Base-by-base conservation (phyloP, 1,140 invertebrate genomes). In the Lineus longissimus region DNA sequence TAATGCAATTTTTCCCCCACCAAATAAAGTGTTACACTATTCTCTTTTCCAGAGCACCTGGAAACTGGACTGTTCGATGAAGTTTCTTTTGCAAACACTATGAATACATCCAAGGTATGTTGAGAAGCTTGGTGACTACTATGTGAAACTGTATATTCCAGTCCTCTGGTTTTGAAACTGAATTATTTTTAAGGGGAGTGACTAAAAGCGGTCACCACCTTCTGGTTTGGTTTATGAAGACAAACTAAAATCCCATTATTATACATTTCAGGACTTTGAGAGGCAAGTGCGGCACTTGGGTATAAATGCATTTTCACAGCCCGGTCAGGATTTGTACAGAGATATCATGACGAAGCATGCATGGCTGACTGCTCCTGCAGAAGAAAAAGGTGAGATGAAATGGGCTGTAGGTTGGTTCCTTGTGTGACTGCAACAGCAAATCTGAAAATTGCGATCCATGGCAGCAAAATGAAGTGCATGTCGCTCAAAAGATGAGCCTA, bases 261-360 rank as follows among this genome's bases (percentile, higher is more conserved):
- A n/a, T n/a, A n/a, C n/a, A n/a, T 31, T 33, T 0, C 56, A 76
- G 74, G 70, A 64, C n/a, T 76, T 76, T 76, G 70, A 71, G 54
- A 41, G 65, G 23, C 59, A 69, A 41, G 68, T 76, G 22, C 69
- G 62, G 54, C 63, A 62, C 11, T 61, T 67, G 25, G 67, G 67
- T 15, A 36, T 55, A 29, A 58, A 62, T 19, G 61, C 67, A n/a
- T 74, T 74, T 62, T 64, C 69, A 45, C 25, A 45, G 4, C 56
- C 51, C 6, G 67, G 64, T 43, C 72, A 71, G 43, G 69, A 76
- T 27, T 60, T 76, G n/a, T 76, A 76, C 59, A 22, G 66, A 30
- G 64, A 74, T 27, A 69, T 76, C 0, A 65, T 69, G 58, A 71
- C 66, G 13, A 75, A 74, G 60, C 59, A 67, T 22, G 68, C 72